Evolutionary conservation across 2,888 invertebrate genomes (phyloP), one percentile per base, ranked within the genome.

Genomic region (Idaea dimidiata): DNA sequence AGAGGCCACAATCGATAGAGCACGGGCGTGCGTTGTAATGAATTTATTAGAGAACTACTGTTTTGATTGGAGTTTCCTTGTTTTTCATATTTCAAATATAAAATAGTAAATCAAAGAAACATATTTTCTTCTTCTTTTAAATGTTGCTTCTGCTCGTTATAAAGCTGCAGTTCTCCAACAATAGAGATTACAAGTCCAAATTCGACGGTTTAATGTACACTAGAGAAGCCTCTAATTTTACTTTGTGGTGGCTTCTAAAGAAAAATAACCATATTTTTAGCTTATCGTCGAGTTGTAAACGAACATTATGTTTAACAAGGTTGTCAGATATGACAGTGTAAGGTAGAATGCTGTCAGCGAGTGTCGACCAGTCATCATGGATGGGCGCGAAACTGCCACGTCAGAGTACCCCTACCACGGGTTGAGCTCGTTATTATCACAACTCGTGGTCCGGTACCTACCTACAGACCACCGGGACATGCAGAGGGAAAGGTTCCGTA

Each of bases 1-100:
- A 89, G 88, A 89, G 89, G 87, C 88, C 88, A 89, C 90, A 91
- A 91, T 91, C 91, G 91, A 91, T 91, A 90, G 88, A 87, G 90
- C 91, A 91, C 91, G 91, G 84, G 88, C 89, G 90, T 87, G 90
- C 89, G 89, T 88, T 86, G 88, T 90, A 90, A 91, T 91, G 90
- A 91, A 91, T 91, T 90, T 90, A 91, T 91, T 90, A 91, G 79
- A 76, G 82, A 82, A 86, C 82, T 83, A 84, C 77, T 78, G 76
- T 75, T 82, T 79, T 80, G 75, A 74, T 74, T 72, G 70, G 77
- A 71, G 33, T 77, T 72, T 67, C 65, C 67, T 17, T 56, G 17
- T 43, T 43, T 43, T 43, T 43, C 2, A 14, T 43, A 43, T 43
- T 43, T 43, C 14, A 43, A 10, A 43, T 14, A 43, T 14, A 10